phyloP scores from a whole-genome alignment of 1,140 invertebrate species.

The Coenobita brevimanus region DNA sequence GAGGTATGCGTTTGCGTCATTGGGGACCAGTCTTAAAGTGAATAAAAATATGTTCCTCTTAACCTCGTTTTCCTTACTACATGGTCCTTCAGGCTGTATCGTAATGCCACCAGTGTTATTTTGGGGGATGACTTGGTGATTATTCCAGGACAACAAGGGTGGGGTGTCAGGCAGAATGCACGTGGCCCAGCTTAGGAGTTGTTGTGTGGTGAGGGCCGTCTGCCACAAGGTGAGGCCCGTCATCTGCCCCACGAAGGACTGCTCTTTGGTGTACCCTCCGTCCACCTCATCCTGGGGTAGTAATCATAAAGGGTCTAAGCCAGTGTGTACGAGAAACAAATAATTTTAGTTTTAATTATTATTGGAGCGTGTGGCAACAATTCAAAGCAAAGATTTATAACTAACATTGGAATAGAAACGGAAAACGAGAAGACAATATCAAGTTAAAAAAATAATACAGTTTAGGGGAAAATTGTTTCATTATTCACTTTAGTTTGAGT shows the following conservation, averaged over 20 bases:
- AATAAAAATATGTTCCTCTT: background rate
- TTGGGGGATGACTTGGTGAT: background rate
- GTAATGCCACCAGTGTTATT: background rate
- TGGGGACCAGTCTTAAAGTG: background rate
- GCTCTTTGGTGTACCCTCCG: conserved; percentile 13
- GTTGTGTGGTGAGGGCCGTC: background rate
- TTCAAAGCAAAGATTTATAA: too few species aligned
- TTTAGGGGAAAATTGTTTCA: too few species aligned
- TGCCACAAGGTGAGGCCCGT: conserved; percentile 16
- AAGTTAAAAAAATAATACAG: too few species aligned
- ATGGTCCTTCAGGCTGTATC: background rate
- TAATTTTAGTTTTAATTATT: too few species aligned
- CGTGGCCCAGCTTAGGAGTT: background rate
- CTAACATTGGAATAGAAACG: too few species aligned
- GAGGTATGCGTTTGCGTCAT: background rate
- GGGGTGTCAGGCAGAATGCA: background rate
- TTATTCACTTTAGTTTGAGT: too few species aligned
- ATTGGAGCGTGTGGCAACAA: too few species aligned
- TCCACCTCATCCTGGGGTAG: background rate
- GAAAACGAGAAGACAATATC: too few species aligned
- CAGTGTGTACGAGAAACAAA: too few species aligned
- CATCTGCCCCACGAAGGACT: background rate
- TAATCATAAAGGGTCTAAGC: too few species aligned
- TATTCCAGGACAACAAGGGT: background rate
- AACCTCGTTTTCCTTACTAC: background rate